Evolutionary conservation across 2,888 invertebrate species (phyloP).

Genomic region (Troilus luridus): DNA sequence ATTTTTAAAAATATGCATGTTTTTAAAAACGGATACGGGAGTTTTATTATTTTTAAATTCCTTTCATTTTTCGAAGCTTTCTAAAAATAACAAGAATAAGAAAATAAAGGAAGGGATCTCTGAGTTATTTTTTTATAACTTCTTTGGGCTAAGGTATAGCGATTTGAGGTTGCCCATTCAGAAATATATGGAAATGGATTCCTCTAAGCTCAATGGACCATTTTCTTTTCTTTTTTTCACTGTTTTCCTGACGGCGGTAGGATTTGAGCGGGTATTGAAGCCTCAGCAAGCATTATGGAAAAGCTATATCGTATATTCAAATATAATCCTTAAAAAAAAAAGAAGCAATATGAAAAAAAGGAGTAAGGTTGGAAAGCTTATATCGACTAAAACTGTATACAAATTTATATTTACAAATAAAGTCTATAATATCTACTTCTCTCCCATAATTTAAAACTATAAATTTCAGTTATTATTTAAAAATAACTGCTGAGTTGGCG

Average conservation of each 20-base stretch:
- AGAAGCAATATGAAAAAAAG: not conserved
- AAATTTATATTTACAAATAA: not conserved
- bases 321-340: conserved; percentile 10
- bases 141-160: not conserved
- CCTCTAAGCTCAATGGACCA: conserved; percentile 13
- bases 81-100: not conserved
- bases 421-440: not conserved
- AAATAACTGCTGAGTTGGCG: not conserved
- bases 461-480: not conserved
- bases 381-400: conserved; percentile 13
- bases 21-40: too few species aligned
- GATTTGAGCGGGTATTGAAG: conserved; percentile 31
- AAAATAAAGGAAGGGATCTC: not conserved
- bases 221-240: not conserved
- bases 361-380: not conserved
- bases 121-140: not conserved
- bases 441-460: not conserved
- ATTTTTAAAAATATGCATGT: too few species aligned
- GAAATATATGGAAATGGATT: conserved; percentile 40
- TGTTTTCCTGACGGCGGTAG: not conserved
- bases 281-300: not conserved
- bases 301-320: conserved; percentile 23
- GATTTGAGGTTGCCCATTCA: not conserved
- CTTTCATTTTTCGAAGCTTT: not conserved
- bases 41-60: not conserved